Evolutionary conservation across 2,797 vertebrate genomes (phyloP).

Genomic region (Coilia nasus): DNA sequence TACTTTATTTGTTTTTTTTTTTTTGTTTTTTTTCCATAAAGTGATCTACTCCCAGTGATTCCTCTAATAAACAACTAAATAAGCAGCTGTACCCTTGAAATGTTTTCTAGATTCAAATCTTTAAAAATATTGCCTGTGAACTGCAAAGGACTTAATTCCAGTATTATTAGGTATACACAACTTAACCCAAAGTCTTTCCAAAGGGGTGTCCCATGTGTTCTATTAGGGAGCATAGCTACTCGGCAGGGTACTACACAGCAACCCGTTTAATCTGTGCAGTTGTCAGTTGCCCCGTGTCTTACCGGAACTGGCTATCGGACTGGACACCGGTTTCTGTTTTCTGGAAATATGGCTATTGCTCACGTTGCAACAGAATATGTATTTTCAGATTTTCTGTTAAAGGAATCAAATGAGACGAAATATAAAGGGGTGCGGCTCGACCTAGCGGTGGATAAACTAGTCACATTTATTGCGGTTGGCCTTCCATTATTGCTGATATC

Average conservation of each 20-base stretch:
- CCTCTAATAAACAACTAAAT: too few relatives aligned
- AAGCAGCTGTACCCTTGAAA: too few relatives aligned
- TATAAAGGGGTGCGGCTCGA: conserved; percentile 91
- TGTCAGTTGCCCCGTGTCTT: neutral
- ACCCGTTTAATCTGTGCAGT: neutral
- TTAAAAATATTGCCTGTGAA: too few relatives aligned
- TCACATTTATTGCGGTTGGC: conserved; percentile 88
- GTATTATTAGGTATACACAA: too few relatives aligned
- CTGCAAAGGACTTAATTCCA: too few relatives aligned
- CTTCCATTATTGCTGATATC: conserved; percentile 94
- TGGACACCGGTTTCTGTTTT: neutral
- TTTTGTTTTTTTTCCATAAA: too few relatives aligned
- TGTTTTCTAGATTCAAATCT: too few relatives aligned
- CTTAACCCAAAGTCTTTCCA: too few relatives aligned
- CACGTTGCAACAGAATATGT: conserved; percentile 94
- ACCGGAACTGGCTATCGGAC: conserved; percentile 1
- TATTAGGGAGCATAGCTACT: neutral
- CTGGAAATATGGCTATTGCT: conserved; percentile 85
- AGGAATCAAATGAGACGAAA: conserved; percentile 85
- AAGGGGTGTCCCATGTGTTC: too few relatives aligned
- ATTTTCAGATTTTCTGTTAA: conserved; percentile 93
- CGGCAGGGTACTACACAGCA: neutral
- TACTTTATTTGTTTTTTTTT: too few relatives aligned
- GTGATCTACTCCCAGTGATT: too few relatives aligned
- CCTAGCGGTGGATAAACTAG: conserved; percentile 90